phyloP scores from a whole-genome alignment of 2,113 vertebrate species.

The Patagioenas fasciata region DNA sequence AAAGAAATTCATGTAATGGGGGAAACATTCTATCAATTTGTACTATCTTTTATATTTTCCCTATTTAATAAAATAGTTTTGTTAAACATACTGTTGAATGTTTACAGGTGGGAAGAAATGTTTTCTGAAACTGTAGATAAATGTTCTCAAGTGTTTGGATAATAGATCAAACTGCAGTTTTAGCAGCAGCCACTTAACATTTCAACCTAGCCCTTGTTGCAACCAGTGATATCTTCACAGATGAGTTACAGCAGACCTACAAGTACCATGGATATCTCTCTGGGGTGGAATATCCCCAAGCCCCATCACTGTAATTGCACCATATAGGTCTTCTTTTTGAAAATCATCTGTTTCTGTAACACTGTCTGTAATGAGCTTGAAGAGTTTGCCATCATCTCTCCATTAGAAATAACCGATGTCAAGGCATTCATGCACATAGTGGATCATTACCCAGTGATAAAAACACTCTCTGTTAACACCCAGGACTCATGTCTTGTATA shows the following conservation, averaged over 20 bases:
- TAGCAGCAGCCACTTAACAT: neutral
- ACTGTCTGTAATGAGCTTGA: neutral
- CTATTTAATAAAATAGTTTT: neutral
- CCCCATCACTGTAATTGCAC: neutral
- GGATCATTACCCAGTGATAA: constrained; percentile 16
- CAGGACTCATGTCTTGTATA: neutral
- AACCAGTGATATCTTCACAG: neutral
- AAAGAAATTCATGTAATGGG: neutral
- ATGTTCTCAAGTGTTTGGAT: neutral
- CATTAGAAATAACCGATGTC: neutral
- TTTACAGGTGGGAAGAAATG: neutral
- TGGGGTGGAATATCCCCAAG: neutral
- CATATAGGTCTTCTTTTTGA: neutral
- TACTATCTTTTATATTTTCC: neutral
- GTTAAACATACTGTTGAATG: neutral
- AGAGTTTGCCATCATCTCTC: neutral
- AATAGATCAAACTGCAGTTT: neutral
- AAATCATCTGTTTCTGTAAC: neutral
- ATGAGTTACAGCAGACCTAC: neutral
- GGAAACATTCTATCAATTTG: neutral
- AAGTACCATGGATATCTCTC: neutral
- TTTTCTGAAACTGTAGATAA: neutral
- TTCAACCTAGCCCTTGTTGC: neutral
- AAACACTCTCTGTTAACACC: constrained; percentile 24
- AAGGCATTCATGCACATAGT: neutral